Evolutionary conservation across 2,888 invertebrate species (phyloP).

Genomic region (Hyposoter didymator): DNA sequence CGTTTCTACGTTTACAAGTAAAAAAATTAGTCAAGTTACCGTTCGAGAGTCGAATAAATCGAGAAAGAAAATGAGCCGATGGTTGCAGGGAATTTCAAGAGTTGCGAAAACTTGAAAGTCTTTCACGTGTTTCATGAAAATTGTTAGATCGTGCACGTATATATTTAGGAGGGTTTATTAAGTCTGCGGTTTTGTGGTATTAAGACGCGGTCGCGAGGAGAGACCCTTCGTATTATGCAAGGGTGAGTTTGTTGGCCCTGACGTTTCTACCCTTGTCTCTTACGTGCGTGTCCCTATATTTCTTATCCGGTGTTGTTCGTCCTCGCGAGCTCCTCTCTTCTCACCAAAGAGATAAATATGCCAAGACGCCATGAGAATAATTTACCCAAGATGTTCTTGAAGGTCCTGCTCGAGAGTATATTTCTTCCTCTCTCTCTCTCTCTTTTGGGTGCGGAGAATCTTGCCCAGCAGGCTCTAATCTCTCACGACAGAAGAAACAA

Average conservation of each 20-base stretch:
- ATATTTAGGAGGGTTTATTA: conserved; percentile 79
- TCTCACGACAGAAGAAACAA: conserved; percentile 30
- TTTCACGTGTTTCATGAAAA: conserved; percentile 50
- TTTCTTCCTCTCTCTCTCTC: conserved; percentile 13
- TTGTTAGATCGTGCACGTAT: conserved; percentile 39
- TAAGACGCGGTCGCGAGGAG: conserved; percentile 78
- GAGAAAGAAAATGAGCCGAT: neutral
- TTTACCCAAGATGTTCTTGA: conserved; percentile 71
- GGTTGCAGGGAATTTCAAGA: neutral
- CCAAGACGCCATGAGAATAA: conserved; percentile 81
- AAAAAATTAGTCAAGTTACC: too few species aligned
- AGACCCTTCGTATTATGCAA: conserved; percentile 57
- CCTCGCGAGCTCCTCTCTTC: conserved; percentile 65
- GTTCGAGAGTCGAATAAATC: too few species aligned
- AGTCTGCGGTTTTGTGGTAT: conserved; percentile 80
- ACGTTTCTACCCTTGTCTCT: conserved; percentile 60
- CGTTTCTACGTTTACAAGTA: too few species aligned
- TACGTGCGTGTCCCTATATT: conserved; percentile 27
- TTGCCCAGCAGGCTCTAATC: conserved; percentile 25
- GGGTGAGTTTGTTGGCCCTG: conserved; percentile 54
- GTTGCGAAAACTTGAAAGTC: conserved; percentile 21
- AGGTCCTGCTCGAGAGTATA: conserved; percentile 39
- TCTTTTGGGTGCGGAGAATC: conserved; percentile 18
- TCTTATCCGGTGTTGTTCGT: conserved; percentile 68
- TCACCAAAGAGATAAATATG: conserved; percentile 80